phyloP scores from a whole-genome alignment of 2,797 vertebrate genomes.

The Periparus ater region DNA sequence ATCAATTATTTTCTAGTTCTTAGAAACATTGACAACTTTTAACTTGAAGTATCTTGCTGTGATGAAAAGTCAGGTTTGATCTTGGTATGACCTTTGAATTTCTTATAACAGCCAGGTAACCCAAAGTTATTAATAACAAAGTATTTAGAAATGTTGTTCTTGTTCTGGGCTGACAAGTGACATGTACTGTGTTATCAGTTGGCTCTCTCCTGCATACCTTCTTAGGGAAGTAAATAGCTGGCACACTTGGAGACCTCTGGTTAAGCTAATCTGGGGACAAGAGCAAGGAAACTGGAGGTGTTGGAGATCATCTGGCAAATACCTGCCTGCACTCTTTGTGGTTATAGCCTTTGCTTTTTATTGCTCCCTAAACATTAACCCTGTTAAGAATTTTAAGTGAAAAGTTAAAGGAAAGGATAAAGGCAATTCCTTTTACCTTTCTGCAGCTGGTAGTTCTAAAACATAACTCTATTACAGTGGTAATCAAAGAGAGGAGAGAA shows the following conservation, averaged over 20 bases:
- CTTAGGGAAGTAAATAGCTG: neutral
- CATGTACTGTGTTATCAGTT: slow-evolving; percentile 14
- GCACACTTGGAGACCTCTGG: neutral
- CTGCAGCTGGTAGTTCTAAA: neutral
- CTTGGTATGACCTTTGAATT: neutral
- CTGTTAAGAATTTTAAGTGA: neutral
- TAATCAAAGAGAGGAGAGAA: neutral
- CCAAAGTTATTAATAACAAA: neutral
- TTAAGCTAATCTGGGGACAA: neutral
- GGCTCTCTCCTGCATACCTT: slow-evolving; percentile 8
- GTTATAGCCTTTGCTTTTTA: neutral
- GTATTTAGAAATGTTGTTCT: neutral
- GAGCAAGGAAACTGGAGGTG: neutral
- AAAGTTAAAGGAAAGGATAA: neutral
- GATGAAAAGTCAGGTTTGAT: neutral
- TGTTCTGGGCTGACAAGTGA: neutral
- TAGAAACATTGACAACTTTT: neutral
- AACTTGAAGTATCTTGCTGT: neutral
- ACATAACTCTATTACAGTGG: neutral
- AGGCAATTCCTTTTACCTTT: neutral
- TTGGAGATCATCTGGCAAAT: neutral
- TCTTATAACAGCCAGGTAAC: neutral
- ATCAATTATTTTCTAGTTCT: neutral
- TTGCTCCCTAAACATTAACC: neutral
- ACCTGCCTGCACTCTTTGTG: neutral